Conservation (phyloP, 2,113 vertebrate species). For the Brevimyrus niger region DNA sequence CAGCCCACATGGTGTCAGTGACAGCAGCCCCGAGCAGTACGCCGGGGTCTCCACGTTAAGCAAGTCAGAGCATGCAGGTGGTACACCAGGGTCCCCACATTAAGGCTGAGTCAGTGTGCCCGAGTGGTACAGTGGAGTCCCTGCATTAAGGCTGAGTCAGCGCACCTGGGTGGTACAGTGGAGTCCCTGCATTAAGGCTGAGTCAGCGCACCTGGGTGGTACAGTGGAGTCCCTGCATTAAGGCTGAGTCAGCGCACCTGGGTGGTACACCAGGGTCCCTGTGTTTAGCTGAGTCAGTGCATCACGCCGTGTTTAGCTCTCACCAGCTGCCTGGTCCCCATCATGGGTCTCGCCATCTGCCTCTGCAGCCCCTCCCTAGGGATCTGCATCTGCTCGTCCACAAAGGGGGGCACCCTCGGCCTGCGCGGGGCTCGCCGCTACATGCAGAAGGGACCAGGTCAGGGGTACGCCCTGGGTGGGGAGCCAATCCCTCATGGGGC, state of each 20-base stretch:
- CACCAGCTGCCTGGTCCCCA: constrained; percentile 37
- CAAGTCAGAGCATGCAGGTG: too few relatives aligned
- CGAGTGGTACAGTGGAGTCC: neutral
- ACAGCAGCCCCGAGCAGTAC: neutral
- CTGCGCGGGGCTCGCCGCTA: neutral
- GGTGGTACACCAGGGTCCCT: neutral
- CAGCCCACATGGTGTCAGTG: neutral
- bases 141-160: neutral
- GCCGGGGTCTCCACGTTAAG: neutral
- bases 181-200: neutral
- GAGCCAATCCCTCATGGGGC: neutral
- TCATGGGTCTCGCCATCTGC: constrained; percentile 33
- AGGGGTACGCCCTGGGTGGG: neutral
- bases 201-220: rapidly evolving
- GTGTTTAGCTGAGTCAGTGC: neutral
- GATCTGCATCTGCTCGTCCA: constrained; percentile 53
- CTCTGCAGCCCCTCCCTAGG: constrained; percentile 34
- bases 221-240: neutral
- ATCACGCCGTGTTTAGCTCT: rapidly evolving
- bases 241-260: neutral
- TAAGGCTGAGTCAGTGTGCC: neutral
- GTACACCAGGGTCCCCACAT: neutral
- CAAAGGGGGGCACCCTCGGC: constrained; percentile 53
- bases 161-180: rapidly evolving
- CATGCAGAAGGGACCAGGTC: neutral